Evolutionary conservation across 2,113 vertebrate genomes (phyloP), one percentile per base, ranked within the genome.

Genomic region (Halichoerus grypus): DNA sequence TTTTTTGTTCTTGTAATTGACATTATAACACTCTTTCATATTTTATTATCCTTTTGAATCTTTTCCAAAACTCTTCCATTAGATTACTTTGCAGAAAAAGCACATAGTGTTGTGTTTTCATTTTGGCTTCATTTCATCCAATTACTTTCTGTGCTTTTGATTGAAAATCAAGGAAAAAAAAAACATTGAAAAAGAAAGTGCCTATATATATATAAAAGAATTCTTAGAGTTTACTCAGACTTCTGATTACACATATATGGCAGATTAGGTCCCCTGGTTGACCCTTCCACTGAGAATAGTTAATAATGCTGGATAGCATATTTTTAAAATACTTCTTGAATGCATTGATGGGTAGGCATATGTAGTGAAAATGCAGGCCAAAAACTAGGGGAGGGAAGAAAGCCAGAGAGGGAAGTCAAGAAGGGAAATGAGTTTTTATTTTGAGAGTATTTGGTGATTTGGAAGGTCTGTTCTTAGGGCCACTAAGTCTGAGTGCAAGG

Each of bases 11-110:
- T 97, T 98, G 74, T 97, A 98, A 95, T 94, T 97, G 59, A 31
- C 61, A 95, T 96, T 87, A 88, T 93, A 61, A 95, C 5, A 86
- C 46, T 97, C 59, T 97, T 98, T 96, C 96, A 94, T 28, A 97
- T 98, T 98, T 98, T 98, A 95, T 97, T 98, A 97, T 53, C n/a
- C 24, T 94, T 98, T 98, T 98, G 83, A 98, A 92, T 96, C 82
- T 87, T 98, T 97, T 65, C 31, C 12, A 97, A 26, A 96, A 15
- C 85, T 86, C 57, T 97, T 91, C 55, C 39, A 93, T 69, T 97
- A 95, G 36, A 76, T 91, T 1, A 93, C 59, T 97, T 98, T 94
- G 55, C 76, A 98, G 94, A 97, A 97, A 97, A 94, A 95, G 33
- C 33, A 81, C n/a, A 94, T 69, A 53, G 9, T 96, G n/a, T 86